Evolutionary conservation across 1,140 invertebrate genomes (phyloP), one percentile per base, ranked within the genome.

Genomic region (Hylaeus anthracinus): DNA sequence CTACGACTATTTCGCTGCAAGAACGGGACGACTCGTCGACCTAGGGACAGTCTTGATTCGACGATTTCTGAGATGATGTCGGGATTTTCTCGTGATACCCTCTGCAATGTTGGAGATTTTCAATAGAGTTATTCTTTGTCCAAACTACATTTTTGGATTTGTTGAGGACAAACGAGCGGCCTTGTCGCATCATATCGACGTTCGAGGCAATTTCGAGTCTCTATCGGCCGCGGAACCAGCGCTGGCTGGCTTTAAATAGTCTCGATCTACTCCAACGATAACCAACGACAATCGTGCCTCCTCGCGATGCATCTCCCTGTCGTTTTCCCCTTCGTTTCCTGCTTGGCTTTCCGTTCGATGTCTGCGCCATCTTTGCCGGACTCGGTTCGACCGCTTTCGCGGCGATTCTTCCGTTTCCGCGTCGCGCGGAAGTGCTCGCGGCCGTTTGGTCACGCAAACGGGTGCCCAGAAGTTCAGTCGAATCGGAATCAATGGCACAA

Each of bases 241-340:
- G 9, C 10, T 3, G 3, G 9, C n/a, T 14, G 15, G 60, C 26
- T 55, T 82, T 26, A 82, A 82, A 70, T 56, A 78, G 60, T 53
- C 39, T 60, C 39, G 80, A 78, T 72, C 41, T 78, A 72, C 70
- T 69, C 74, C 1, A 48, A 10, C 53, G 51, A 77, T 58, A 65
- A 26, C 37, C 39, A 14, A 2, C 39, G 51, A 72, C 76, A 61
- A 61, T 63, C 61, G 69, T 79, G 64, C 15, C 61, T 58, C 15
- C 58, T 26, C 61, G 74, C 73, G 48, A 70, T 77, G 48, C 45
- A 76, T 81, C 65, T 65, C 56, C 56, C 37, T 15, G 55, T 39
- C 60, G 41, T 9, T 43, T 41, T 45, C n/a, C 15, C 48, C 43
- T 43, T 15, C 53, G 56, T 64, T 77, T 66, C 71, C 70, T 65